Evolutionary conservation across 2,888 invertebrate genomes (phyloP).

Genomic region (Eilema caniola): DNA sequence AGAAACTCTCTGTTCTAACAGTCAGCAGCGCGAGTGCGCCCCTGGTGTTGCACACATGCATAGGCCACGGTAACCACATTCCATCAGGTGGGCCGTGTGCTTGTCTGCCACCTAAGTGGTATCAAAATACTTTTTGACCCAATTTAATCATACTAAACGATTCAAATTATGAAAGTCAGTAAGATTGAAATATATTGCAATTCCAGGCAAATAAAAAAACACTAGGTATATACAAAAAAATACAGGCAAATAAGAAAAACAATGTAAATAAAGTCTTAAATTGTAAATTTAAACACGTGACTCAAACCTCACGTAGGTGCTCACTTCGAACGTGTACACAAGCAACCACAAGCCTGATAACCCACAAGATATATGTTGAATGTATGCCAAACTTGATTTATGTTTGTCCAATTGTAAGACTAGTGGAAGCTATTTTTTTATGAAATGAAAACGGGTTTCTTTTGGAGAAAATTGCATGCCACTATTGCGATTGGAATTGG

Average conservation of each 20-base stretch:
- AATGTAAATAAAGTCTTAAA: not conserved
- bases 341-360: conserved; percentile 3
- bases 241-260: not conserved
- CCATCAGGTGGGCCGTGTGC: too few species aligned
- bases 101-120: too few species aligned
- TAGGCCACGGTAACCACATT: too few species aligned
- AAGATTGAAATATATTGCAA: too few species aligned
- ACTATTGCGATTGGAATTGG: conserved; percentile 8
- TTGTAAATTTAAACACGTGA: not conserved
- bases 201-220: too few species aligned
- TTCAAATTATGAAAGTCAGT: too few species aligned
- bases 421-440: conserved; percentile 29
- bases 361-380: conserved; percentile 42
- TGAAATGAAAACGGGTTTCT: conserved; percentile 13
- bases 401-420: conserved; percentile 34
- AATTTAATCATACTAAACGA: too few species aligned
- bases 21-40: too few species aligned
- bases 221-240: not conserved
- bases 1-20: too few species aligned
- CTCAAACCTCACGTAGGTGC: not conserved
- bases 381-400: conserved; percentile 46
- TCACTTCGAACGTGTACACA: not conserved
- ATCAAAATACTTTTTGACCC: too few species aligned
- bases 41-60: too few species aligned
- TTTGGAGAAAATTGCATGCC: conserved; percentile 19